Percentiles rank a stretch among this genome's conserved stretches.
Evolutionary conservation across 2,113 vertebrate genomes (phyloP).

Genomic region (Solenodon paradoxus): DNA sequence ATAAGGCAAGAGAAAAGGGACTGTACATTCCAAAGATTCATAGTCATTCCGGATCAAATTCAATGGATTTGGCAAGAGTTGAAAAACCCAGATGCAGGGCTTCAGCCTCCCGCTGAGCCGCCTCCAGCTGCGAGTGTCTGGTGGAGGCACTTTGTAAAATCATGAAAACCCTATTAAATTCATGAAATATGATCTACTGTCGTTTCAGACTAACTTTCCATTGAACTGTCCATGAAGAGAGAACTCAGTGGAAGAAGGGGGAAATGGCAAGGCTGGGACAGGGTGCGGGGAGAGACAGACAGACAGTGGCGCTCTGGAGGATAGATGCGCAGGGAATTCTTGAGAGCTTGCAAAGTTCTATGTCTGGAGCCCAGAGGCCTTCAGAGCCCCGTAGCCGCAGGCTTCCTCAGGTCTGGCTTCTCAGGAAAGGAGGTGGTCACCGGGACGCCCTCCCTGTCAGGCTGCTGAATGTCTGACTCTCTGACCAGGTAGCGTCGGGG

Average conservation of each 20-base stretch:
- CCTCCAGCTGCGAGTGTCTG: conserved; percentile 90
- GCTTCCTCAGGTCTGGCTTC: not conserved
- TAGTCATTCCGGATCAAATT: conserved; percentile 99
- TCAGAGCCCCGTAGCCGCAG: not conserved
- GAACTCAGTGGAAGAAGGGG: conserved; percentile 76
- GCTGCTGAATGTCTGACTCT: not conserved
- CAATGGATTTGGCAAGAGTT: conserved; percentile 94
- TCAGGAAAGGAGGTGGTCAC: not conserved
- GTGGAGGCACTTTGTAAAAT: conserved; percentile 91
- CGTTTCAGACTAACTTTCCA: conserved; percentile 84
- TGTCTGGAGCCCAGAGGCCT: not conserved
- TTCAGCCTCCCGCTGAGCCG: conserved; percentile 87
- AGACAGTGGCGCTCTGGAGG: not conserved
- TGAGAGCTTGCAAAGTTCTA: not conserved
- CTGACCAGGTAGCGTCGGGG: not conserved
- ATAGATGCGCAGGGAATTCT: not conserved
- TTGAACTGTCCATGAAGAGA: conserved; percentile 86
- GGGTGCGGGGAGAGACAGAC: not conserved
- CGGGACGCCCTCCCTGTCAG: not conserved
- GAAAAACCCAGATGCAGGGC: conserved; percentile 91
- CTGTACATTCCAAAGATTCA: conserved; percentile 97
- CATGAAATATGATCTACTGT: conserved; percentile 89
- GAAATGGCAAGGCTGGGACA: conserved; percentile 41
- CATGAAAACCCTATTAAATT: conserved; percentile 91
- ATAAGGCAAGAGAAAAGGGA: conserved; percentile 91